Evolutionary conservation across 2,888 invertebrate genomes (phyloP), one percentile per base, ranked within the genome.

Genomic region (Cantharis rufa): DNA sequence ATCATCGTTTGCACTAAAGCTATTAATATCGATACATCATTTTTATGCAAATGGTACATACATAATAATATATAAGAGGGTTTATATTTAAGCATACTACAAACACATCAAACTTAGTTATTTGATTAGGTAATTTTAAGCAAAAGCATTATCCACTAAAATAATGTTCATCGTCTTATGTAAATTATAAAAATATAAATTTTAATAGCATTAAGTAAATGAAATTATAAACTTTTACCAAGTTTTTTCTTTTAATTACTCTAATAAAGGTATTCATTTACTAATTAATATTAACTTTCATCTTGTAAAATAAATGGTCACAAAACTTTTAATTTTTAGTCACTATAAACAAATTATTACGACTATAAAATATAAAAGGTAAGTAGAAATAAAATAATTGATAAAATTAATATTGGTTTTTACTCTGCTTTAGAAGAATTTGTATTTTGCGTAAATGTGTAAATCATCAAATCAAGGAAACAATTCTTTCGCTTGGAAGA

Each of bases 21-120:
- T 80, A 82, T 81, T 82, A 83, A 83, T 83, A 83, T 81, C 82
- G 81, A 82, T 82, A 82, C 81, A 81, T 82, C 82, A 76, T 76
- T 78, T 78, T 78, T 78, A 78, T 76, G 78, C 69, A 78, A 75
- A 78, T 78, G 68, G 75, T 75, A 71, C 69, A 78, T 73, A 71
- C 69, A 78, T 72, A 75, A 75, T 72, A 75, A 75, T 78, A 73
- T 78, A 73, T 63, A 32, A 73, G 78, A 62, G 73, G 69, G 24
- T 75, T 77, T 75, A 74, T 71, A 77, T 77, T 69, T 70, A 69
- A 71, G 63, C 76, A 69, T 69, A 27, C 28, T 63, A 62, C 69
- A 69, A 21, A 69, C 69, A 72, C 48, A 48, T 63, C 71, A 75
- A 71, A 71, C 70, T 75, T 24, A 18, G 15, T 24, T 21, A 66